phyloP scores from a whole-genome alignment of 2,888 invertebrate species.

The Brenthis ino region DNA sequence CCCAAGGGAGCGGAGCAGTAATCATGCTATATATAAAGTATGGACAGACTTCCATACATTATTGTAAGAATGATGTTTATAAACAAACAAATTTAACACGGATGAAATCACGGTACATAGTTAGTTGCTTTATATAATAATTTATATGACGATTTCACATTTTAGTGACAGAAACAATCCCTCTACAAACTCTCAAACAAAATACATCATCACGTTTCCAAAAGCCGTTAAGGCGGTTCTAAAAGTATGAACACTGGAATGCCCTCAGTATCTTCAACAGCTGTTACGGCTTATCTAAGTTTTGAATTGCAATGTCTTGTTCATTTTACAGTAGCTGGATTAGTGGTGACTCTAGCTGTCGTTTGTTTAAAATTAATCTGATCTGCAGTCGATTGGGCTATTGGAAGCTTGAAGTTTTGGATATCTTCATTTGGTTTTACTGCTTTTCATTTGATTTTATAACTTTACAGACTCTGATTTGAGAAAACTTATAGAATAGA shows the following conservation, averaged over 20 bases:
- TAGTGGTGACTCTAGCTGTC: conserved; percentile 33
- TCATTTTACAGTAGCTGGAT: conserved; percentile 31
- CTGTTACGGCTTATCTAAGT: conserved; percentile 42
- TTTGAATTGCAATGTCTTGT: conserved; percentile 43
- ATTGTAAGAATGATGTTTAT: no score
- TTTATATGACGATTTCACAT: no score
- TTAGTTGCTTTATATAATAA: no score
- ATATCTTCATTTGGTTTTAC: conserved; percentile 1
- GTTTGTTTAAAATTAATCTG: conserved; percentile 32
- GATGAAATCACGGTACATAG: no score
- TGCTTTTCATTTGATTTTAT: background rate
- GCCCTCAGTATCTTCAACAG: conserved; percentile 31
- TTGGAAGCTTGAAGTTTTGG: background rate
- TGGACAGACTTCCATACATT: no score
- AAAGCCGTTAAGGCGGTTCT: conserved; percentile 7
- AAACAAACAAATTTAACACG: no score
- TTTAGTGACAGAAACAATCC: background rate
- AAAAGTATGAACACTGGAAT: conserved; percentile 14
- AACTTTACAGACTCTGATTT: no score
- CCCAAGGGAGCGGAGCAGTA: no score
- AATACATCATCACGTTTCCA: conserved; percentile 4
- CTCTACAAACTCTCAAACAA: background rate
- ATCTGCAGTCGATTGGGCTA: conserved; percentile 20
- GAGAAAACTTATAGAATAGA: no score
- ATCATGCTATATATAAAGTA: no score